Evolutionary conservation across 2,113 vertebrate species (phyloP).

Genomic region (Corythornis madagascariensis): DNA sequence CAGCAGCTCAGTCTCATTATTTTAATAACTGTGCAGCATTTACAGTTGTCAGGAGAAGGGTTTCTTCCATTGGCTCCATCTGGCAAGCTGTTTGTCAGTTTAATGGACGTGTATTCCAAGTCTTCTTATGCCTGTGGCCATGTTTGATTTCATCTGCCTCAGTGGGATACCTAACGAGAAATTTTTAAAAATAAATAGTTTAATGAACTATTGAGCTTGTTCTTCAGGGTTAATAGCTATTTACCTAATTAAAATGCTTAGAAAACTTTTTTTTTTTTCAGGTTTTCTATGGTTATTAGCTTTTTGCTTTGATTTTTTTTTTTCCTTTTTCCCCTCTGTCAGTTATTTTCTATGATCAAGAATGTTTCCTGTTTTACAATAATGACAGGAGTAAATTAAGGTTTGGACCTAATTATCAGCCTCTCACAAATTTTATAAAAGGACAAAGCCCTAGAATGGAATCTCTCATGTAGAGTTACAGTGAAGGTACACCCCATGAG

Average conservation of each 20-base stretch:
- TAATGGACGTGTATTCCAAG: constrained; percentile 32
- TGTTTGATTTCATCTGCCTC: constrained; percentile 2
- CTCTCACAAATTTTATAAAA: not conserved
- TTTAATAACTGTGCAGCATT: constrained; percentile 31
- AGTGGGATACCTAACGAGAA: not conserved
- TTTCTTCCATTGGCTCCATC: constrained; percentile 14
- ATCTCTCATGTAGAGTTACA: not conserved
- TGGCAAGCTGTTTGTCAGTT: constrained; percentile 31
- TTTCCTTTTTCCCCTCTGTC: accelerated
- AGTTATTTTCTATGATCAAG: not conserved
- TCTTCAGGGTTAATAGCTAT: constrained; percentile 18
- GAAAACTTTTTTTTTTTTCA: not conserved
- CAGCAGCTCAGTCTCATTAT: constrained; percentile 9
- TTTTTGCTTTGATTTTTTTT: not conserved
- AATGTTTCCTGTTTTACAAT: not conserved
- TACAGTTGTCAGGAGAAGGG: constrained; percentile 22
- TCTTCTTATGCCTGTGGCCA: not conserved
- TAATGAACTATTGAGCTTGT: not conserved
- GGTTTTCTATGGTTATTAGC: not conserved
- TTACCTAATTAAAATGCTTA: not conserved
- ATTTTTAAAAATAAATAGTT: not conserved
- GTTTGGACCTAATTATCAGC: not conserved
- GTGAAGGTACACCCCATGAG: not conserved
- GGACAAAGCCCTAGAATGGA: not conserved
- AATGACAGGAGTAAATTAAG: not conserved